Conservation (phyloP, 2,113 vertebrate genomes). For the Cepphus grylle region DNA sequence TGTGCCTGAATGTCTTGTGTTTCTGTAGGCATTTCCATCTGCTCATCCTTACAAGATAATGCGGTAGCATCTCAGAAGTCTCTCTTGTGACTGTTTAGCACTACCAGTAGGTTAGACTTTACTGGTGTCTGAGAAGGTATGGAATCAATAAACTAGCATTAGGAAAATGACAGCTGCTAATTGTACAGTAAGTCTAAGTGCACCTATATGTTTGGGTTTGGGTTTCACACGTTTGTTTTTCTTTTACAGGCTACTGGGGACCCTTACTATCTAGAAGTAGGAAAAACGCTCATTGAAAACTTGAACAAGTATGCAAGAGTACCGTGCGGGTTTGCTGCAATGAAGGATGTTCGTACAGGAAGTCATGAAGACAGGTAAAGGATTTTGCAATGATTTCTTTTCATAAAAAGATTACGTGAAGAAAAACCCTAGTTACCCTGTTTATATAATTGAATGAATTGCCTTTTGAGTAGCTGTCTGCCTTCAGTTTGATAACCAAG, state of each 20-base stretch:
- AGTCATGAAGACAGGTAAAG: conserved; percentile 96
- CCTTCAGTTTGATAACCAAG: neutral
- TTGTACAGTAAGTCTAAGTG: neutral
- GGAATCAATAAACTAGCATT: neutral
- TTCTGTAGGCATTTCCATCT: neutral
- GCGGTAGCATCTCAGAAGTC: neutral
- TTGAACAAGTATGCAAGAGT: conserved; percentile 96
- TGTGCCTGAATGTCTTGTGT: neutral
- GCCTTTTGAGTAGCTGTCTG: neutral
- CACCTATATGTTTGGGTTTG: neutral
- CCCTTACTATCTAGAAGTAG: conserved; percentile 96
- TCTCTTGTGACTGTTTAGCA: neutral
- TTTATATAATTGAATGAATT: neutral
- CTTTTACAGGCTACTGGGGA: conserved; percentile 89
- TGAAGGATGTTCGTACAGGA: conserved; percentile 97
- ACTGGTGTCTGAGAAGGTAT: neutral
- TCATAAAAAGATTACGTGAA: neutral
- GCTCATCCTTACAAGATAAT: neutral
- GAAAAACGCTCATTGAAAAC: conserved; percentile 96
- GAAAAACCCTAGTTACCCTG: neutral
- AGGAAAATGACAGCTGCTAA: neutral
- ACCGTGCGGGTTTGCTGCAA: conserved; percentile 96
- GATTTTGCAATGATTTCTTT: neutral
- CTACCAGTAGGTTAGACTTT: neutral
- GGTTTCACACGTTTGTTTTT: neutral